Evolutionary conservation across 2,113 vertebrate genomes (phyloP).

Genomic region (Mandrillus leucophaeus): DNA sequence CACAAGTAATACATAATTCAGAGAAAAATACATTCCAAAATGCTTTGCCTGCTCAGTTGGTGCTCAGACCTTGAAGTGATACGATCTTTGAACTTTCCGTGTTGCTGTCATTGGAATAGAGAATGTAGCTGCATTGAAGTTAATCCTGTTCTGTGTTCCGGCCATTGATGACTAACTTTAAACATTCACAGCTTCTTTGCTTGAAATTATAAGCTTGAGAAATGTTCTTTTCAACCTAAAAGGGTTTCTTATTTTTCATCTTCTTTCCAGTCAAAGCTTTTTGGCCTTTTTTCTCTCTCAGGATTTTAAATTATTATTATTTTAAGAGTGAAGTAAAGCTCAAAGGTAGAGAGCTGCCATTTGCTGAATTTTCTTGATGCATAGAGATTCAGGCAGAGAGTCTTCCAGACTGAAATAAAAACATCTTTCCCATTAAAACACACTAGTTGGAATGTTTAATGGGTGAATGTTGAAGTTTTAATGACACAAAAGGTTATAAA

Average conservation of each 20-base stretch:
- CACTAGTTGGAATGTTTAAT: not conserved
- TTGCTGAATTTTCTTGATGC: not conserved
- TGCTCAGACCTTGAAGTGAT: not conserved
- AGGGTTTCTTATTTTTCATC: not conserved
- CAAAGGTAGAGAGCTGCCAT: not conserved
- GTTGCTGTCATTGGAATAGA: not conserved
- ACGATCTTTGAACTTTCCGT: not conserved
- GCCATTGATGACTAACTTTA: constrained; percentile 5
- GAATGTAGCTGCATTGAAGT: not conserved
- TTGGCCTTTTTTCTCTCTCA: not conserved
- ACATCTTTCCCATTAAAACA: not conserved
- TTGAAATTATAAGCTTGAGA: not conserved
- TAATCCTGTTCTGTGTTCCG: not conserved
- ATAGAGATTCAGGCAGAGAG: not conserved
- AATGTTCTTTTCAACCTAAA: not conserved
- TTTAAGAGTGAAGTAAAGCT: constrained; percentile 19
- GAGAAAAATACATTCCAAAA: not conserved
- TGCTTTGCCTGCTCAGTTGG: not conserved
- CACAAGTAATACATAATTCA: not conserved
- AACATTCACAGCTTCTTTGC: constrained; percentile 17
- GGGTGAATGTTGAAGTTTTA: not conserved
- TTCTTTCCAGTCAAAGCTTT: not conserved
- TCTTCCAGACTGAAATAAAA: not conserved
- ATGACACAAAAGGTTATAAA: not conserved
- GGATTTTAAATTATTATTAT: not conserved